Evolutionary conservation across 2,797 vertebrate genomes (phyloP), one percentile per base, ranked within the genome.

Genomic region (Ciconia nigra): DNA sequence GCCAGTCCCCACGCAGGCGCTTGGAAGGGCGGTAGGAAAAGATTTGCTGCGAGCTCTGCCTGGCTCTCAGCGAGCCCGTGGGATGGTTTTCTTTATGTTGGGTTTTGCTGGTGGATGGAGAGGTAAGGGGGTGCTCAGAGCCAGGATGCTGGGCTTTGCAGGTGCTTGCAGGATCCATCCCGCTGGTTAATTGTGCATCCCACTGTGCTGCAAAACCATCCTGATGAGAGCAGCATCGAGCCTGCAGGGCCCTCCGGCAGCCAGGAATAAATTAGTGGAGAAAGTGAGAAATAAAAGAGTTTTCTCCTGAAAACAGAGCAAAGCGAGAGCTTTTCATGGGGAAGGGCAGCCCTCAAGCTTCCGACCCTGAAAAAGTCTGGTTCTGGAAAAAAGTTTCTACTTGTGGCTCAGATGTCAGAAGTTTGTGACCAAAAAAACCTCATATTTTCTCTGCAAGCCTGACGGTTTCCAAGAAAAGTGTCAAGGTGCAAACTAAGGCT

Each of bases 11-110:
- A 1, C 2, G 5, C 66, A 76, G 83, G 35, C 4, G 3, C 51
- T 80, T 95, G 91, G 91, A 89, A 73, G 20, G 10, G 57, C 3
- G 7, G 31, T 62, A 70, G 93, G 95, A 95, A 88, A 93, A 87
- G 66, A 65, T 82, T 24, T 46, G 83, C 93, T 70, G 47, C 3
- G 2, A 72, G 47, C 58, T 83, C 61, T 41, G 62, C 67, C 71
- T 77, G 88, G 84, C 76, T 85, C 37, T 37, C 41, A 2, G n/a
- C 0, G 5, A 58, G 69, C 65, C 51, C 49, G 35, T 4, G 51
- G 58, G 80, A 47, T 4, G 42, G 11, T 10, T 52, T 83, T 17
- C 37, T 62, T 28, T 25, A 3, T 3, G 13, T 6, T 39, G 51
- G 71, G 49, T 31, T 90, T 49, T 83, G 14, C 54, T 46, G 73